Percentiles rank a stretch among this genome's conserved stretches.
Evolutionary conservation across 1,140 invertebrate genomes (phyloP).

Genomic region (Euura lappo): DNA sequence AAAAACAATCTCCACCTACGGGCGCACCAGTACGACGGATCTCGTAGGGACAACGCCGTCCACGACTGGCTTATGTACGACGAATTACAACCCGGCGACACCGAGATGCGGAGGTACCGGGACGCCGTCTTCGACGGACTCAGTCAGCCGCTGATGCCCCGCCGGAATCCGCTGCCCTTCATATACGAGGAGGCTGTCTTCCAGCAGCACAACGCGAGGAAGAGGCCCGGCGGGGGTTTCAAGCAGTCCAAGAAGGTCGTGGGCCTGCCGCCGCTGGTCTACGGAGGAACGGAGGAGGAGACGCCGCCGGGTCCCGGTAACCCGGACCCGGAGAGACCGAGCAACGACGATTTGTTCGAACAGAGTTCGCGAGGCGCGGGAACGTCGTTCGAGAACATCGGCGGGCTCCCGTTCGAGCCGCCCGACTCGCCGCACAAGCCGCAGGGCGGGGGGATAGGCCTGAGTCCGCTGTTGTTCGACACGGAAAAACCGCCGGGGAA

Average conservation of each 20-base stretch:
- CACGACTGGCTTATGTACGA: neutral
- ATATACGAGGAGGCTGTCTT: slow-evolving; percentile 5
- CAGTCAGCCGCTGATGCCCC: neutral
- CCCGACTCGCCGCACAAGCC: slow-evolving; percentile 13
- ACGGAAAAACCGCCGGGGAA: slow-evolving; percentile 27
- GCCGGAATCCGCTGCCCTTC: neutral
- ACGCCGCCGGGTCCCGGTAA: neutral
- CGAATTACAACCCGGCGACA: neutral
- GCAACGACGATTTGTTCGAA: neutral
- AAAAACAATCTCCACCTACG: slow-evolving; percentile 5
- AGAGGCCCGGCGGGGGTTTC: slow-evolving; percentile 21
- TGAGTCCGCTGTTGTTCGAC: neutral
- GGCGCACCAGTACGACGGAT: slow-evolving; percentile 9
- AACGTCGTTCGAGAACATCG: neutral
- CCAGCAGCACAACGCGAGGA: slow-evolving; percentile 25
- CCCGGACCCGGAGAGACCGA: neutral
- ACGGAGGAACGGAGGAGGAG: slow-evolving; percentile 23
- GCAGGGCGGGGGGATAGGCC: slow-evolving; percentile 23
- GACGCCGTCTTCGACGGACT: neutral
- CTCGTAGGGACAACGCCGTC: neutral
- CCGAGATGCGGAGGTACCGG: neutral
- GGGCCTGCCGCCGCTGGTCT: slow-evolving; percentile 29
- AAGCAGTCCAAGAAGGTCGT: slow-evolving; percentile 29
- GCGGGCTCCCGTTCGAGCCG: neutral
- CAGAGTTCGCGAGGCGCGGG: neutral